Evolutionary conservation across 2,888 invertebrate species (phyloP), one percentile per base, ranked within the genome.

Genomic region (Aplocera efformata): DNA sequence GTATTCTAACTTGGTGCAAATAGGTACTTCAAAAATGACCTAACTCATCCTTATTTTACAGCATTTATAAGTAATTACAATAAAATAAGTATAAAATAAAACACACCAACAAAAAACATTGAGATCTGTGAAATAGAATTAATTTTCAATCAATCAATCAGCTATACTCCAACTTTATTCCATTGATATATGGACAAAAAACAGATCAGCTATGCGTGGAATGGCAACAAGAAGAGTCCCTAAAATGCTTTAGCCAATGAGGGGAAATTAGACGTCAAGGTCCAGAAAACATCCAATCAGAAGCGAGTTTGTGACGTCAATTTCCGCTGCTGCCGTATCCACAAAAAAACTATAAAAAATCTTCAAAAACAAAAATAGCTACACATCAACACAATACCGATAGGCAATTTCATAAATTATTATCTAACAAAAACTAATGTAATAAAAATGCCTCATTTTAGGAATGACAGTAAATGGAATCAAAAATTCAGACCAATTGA

Each of bases 371-470:
- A 51, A 37, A 52, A 56, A 48, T 42, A 57, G 39, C 45, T 51
- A 57, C 42, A 39, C 46, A 53, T 53, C 50, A 56, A 55, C 38
- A 50, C 48, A 48, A 44, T 43, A 60, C 60, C 44, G 52, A 60
- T 57, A 53, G 50, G 48, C 37, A 58, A 56, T 52, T 26, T 49
- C 44, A 30, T 41, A 56, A 47, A 11, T 34, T 37, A 35, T 9
- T 26, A 23, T 26, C 24, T 25, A 35, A 40, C n/a, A 28, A 32
- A 42, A 21, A 28, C 32, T 35, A 22, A 44, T 30, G 6, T 33
- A 31, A 23, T 60, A 60, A 71, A 76, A 77, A 77, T 76, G 77
- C 78, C 60, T 69, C 64, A 9, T 50, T 56, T 58, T 60, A 59
- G 77, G 75, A 78, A 77, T 78, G 74, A 66, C 65, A 49, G 33